Evolutionary conservation across 2,888 invertebrate species (phyloP).

Genomic region (Neocrepidodera transversa): DNA sequence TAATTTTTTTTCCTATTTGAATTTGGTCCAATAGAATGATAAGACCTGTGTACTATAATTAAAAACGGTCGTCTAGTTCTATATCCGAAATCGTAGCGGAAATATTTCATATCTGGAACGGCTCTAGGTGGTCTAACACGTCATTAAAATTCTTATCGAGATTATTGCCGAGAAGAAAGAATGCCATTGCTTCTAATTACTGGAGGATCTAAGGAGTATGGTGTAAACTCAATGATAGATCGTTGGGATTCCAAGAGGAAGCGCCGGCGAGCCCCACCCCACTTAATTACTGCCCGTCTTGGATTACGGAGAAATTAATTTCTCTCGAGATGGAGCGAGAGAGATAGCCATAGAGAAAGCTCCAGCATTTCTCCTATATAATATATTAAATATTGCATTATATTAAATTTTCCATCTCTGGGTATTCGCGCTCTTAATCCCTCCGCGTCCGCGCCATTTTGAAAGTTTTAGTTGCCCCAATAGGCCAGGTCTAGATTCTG

Average conservation of each 20-base stretch:
- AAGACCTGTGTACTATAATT: constrained; percentile 1
- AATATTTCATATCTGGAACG: constrained; percentile 34
- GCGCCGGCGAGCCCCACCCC: constrained; percentile 42
- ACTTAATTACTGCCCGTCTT: constrained; percentile 62
- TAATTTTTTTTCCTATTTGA: no score
- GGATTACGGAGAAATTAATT: constrained; percentile 62
- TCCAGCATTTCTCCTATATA: constrained; percentile 57
- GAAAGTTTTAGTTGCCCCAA: neutral
- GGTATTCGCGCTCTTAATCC: constrained; percentile 3
- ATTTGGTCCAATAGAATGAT: no score
- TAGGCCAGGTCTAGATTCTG: neutral
- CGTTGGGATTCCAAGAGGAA: constrained; percentile 55
- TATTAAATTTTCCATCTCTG: constrained; percentile 59
- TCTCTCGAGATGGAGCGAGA: constrained; percentile 45
- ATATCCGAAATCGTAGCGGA: constrained; percentile 25
- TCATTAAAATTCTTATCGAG: constrained; percentile 44
- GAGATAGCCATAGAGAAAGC: constrained; percentile 32
- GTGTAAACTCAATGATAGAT: constrained; percentile 59
- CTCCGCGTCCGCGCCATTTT: neutral
- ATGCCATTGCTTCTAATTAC: constrained; percentile 46
- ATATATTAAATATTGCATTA: constrained; percentile 61
- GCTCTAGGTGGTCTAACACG: constrained; percentile 39
- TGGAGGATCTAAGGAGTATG: constrained; percentile 46
- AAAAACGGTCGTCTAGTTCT: constrained; percentile 22
- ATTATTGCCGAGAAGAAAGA: constrained; percentile 44